phyloP scores from a whole-genome alignment of 2,113 vertebrate genomes.

The Neotoma lepida region DNA sequence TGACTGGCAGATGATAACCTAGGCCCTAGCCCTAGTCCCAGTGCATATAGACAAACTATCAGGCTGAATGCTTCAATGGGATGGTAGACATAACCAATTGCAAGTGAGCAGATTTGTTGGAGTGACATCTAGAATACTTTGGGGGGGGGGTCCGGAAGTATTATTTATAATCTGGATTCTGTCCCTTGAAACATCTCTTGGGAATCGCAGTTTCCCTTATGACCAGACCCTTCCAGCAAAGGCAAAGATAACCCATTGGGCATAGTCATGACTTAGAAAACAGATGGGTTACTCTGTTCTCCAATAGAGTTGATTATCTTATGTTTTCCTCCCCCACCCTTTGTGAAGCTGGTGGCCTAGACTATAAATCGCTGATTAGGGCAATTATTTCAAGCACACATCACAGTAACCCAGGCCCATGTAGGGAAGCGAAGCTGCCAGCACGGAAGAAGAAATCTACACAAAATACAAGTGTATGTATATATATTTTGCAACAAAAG shows the following conservation, averaged over 20 bases:
- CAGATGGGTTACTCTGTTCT: neutral
- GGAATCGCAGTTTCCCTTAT: neutral
- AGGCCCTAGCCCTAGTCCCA: neutral
- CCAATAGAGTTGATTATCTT: neutral
- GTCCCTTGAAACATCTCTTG: neutral
- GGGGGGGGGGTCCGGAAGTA: neutral
- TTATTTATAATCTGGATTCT: neutral
- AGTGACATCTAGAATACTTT: neutral
- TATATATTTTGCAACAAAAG: conserved; percentile 92
- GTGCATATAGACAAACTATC: neutral
- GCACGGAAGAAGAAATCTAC: conserved; percentile 45
- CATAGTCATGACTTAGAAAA: neutral
- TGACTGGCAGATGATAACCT: neutral
- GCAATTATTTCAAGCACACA: neutral
- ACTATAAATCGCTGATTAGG: neutral
- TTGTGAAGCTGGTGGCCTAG: neutral
- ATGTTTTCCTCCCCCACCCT: neutral
- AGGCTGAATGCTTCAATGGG: neutral
- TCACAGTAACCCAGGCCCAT: neutral
- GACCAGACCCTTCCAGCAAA: neutral
- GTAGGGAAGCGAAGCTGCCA: neutral
- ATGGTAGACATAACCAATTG: fast-evolving
- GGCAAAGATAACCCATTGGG: neutral
- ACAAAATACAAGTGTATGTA: conserved; percentile 65
- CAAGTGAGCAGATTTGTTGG: fast-evolving